Evolutionary conservation across 2,888 invertebrate species (phyloP).

Genomic region (Ornithoptera priamus): DNA sequence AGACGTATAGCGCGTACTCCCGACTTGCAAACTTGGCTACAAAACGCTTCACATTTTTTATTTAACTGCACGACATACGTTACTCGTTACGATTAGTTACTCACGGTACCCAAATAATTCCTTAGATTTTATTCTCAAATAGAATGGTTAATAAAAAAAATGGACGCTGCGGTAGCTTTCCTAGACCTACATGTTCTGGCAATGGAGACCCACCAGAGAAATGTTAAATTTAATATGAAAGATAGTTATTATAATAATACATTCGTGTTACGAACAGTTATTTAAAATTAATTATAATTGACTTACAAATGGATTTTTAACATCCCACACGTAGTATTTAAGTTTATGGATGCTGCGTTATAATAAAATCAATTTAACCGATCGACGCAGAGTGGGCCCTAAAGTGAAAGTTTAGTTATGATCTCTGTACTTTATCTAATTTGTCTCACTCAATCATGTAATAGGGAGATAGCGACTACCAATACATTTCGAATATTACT

Average conservation of each 20-base stretch:
- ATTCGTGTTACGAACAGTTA: not conserved
- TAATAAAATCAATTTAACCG: conserved; percentile 18
- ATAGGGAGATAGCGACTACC: conserved; percentile 51
- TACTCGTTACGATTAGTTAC: no score
- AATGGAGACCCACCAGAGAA: no score
- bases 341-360: conserved; percentile 7
- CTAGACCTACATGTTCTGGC: no score
- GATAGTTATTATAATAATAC: not conserved
- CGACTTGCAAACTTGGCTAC: no score
- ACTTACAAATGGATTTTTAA: not conserved
- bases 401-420: conserved; percentile 67
- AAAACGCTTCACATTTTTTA: no score
- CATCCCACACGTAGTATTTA: not conserved
- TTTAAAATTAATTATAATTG: not conserved
- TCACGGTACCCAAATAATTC: no score
- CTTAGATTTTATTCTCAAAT: no score
- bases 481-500: conserved; percentile 72
- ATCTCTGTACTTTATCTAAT: conserved; percentile 65
- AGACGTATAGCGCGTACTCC: no score
- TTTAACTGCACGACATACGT: no score
- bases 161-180: no score
- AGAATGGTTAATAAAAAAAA: no score
- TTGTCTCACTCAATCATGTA: conserved; percentile 69
- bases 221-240: not conserved
- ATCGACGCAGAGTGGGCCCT: conserved; percentile 44